Evolutionary conservation across 2,113 vertebrate genomes (phyloP).

Genomic region (Herpetotheres cachinnans): DNA sequence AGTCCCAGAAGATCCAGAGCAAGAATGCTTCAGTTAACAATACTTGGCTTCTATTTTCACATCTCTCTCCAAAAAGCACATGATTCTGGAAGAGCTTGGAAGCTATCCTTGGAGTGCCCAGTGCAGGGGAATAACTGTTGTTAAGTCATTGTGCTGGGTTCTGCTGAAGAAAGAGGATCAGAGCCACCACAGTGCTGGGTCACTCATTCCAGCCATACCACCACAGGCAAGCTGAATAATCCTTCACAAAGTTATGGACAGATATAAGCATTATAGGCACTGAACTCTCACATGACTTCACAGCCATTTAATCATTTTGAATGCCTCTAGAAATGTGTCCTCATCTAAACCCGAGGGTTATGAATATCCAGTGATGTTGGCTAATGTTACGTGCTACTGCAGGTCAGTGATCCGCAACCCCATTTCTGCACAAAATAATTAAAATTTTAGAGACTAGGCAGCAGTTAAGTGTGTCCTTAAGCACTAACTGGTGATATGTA

Average conservation of each 20-base stretch:
- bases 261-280: not conserved
- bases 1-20: not conserved
- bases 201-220: not conserved
- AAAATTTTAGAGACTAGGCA: not conserved
- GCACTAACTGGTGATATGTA: not conserved
- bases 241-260: not conserved
- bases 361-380: not conserved
- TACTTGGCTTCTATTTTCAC: not conserved
- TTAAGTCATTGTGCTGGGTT: not conserved
- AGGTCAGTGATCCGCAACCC: not conserved
- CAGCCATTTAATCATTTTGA: not conserved
- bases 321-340: not conserved
- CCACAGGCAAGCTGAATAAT: not conserved
- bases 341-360: not conserved
- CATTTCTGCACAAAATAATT: not conserved
- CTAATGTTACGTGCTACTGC: not conserved
- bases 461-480: not conserved
- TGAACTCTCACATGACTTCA: not conserved
- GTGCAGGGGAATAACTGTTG: not conserved
- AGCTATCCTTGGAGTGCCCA: not conserved
- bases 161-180: not conserved
- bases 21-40: not conserved
- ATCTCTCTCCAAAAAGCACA: not conserved
- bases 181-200: not conserved
- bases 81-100: not conserved